These are phyloP conservation scores for Ceriagrion tenellum DNA, from an alignment of 2,888 invertebrate genomes.

Conservation along the genomic window DNA sequence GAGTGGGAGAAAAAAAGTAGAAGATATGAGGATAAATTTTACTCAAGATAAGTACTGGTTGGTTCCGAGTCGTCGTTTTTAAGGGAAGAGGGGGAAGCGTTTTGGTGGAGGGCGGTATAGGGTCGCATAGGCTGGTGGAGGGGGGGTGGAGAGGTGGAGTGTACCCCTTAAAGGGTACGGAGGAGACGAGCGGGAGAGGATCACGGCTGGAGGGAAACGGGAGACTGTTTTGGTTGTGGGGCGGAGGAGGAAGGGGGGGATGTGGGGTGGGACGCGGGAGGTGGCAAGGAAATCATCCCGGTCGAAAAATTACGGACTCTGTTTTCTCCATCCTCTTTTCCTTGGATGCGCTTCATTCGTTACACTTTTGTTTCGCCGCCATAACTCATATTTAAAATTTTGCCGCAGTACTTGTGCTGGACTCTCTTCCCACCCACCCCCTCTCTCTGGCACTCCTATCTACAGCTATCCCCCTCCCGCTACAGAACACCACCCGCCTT, in stretches of 20 bases:
- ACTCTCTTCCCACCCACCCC: not conserved
- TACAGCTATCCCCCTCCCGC: not conserved
- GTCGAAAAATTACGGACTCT: conserved; percentile 64
- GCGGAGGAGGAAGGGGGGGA: not conserved
- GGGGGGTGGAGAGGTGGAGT: not conserved
- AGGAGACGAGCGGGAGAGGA: not conserved
- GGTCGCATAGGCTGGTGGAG: not conserved
- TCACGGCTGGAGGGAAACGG: not conserved
- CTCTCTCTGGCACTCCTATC: not conserved
- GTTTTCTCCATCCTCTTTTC: conserved; percentile 58
- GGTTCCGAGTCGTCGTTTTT: conserved; percentile 13
- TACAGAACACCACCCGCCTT: not conserved
- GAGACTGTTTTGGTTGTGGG: not conserved
- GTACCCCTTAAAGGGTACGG: not conserved
- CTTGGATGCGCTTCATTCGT: conserved; percentile 64
- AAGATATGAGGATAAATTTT: conserved; percentile 63
- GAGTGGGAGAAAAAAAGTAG: not conserved
- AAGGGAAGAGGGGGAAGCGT: not conserved
- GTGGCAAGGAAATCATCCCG: conserved; percentile 61
- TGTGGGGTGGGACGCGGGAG: not conserved
- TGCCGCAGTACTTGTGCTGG: conserved; percentile 57
- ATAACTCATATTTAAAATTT: conserved; percentile 66
- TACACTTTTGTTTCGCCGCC: conserved; percentile 57
- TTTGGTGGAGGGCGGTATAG: not conserved
- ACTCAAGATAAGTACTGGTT: conserved; percentile 57